Percentiles rank a stretch among this genome's conserved stretches.
These are phyloP conservation scores for Labrus mixtus DNA, from an alignment of 2,113 vertebrate genomes.

Conservation along the genomic window DNA sequence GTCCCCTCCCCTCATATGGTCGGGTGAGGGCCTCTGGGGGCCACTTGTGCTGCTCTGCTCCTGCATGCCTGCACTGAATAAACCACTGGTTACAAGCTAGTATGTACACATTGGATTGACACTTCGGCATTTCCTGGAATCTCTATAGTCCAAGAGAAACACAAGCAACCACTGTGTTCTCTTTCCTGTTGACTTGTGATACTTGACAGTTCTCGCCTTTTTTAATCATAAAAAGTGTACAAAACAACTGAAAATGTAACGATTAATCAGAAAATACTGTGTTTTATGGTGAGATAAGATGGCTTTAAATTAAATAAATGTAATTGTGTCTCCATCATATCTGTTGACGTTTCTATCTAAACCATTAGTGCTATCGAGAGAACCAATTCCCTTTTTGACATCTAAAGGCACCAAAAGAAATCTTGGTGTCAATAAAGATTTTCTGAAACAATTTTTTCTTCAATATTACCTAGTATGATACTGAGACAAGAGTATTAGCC, in stretches of 20 bases:
- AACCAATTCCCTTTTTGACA: no score
- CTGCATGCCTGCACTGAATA: conserved; percentile 52
- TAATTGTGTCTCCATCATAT: no score
- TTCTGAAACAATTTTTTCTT: no score
- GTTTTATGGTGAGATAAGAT: no score
- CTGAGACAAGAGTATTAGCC: no score
- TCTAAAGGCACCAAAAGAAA: no score
- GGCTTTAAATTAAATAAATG: no score
- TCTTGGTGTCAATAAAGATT: no score
- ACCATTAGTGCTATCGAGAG: no score
- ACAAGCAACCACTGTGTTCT: background rate
- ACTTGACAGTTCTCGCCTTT: background rate
- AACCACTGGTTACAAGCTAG: conserved; percentile 41
- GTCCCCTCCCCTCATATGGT: conserved; percentile 45
- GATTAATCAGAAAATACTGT: no score
- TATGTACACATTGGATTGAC: background rate
- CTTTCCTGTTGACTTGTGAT: background rate
- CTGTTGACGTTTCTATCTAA: no score
- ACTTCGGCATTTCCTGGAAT: background rate
- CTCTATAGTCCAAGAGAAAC: conserved; percentile 6
- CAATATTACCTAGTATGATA: no score
- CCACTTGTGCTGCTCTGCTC: conserved; percentile 55
- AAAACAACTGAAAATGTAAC: background rate
- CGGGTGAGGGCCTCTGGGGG: conserved; percentile 58
- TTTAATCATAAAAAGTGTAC: background rate